A percentile compares a stretch with the other conserved stretches of the same genome.
Conservation (phyloP, 2,797 vertebrate genomes). For the Leptodactylus fallax region DNA sequence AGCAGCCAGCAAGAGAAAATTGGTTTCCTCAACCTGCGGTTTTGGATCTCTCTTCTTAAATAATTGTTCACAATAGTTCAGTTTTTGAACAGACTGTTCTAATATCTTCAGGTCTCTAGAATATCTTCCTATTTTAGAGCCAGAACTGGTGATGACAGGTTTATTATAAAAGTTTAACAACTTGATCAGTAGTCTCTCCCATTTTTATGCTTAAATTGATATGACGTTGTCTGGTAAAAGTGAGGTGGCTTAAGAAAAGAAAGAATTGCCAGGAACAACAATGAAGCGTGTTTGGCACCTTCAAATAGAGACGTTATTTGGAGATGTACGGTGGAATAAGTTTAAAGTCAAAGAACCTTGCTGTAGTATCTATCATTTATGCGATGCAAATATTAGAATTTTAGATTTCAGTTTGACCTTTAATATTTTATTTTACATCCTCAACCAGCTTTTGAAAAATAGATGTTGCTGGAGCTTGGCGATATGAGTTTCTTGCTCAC, state of each 20-base stretch:
- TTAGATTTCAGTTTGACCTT: slow-evolving; percentile 42
- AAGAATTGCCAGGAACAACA: slow-evolving; percentile 36
- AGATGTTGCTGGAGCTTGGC: slow-evolving; percentile 27
- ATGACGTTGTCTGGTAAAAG: slow-evolving; percentile 41
- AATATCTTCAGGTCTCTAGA: slow-evolving; percentile 22
- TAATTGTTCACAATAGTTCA: slow-evolving; percentile 48
- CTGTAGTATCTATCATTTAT: slow-evolving; percentile 40
- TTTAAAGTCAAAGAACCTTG: slow-evolving; percentile 22
- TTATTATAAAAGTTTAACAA: slow-evolving; percentile 54
- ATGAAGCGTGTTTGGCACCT: slow-evolving; percentile 26
- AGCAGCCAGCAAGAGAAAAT: slow-evolving; percentile 2
- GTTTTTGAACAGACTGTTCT: slow-evolving; percentile 31
- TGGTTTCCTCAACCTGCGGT: slow-evolving; percentile 20
- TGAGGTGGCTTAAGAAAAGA: slow-evolving; percentile 7
- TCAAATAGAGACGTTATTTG: slow-evolving; percentile 33
- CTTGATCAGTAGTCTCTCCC: slow-evolving; percentile 36
- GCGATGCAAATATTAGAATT: slow-evolving; percentile 50
- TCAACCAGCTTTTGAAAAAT: slow-evolving; percentile 52
- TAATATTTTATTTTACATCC: slow-evolving; percentile 53
- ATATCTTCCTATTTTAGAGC: slow-evolving; percentile 34
- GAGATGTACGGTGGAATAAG: neutral
- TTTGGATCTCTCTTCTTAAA: slow-evolving; percentile 32
- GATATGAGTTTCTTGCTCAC: slow-evolving; percentile 22
- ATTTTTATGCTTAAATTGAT: slow-evolving; percentile 48
- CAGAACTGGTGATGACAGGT: slow-evolving; percentile 38